Base-by-base conservation (phyloP, 2,797 vertebrate genomes). In the Artibeus lituratus region DNA sequence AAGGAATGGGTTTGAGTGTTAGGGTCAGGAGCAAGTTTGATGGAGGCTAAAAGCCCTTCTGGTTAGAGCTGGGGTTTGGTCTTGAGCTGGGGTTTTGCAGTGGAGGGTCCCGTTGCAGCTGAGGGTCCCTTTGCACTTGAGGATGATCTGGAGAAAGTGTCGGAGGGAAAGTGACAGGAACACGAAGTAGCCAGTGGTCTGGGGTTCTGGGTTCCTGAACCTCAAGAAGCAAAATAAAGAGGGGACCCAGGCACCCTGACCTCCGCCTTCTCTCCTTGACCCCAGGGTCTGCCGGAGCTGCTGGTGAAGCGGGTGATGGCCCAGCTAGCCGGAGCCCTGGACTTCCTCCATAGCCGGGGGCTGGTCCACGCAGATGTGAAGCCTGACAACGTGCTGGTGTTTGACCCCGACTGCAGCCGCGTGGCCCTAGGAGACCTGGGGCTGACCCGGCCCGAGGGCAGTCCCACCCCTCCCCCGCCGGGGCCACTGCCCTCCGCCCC, bases 281-380 rank as follows among this genome's bases (percentile, higher is more conserved):
- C 44, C 37, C 96, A 99, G 99, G 99, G 99, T 0, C 98, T 99
- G 86, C 97, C 98, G 0, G 99, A 99, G 85, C 98, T 98, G 67
- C 97, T 98, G 47, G 97, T 99, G 76, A 99, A 99, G 97, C 98
- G 99, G 44, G 99, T 99, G 67, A 98, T 98, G 76, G 97, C 99
- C 55, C 99, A 99, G 98, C 96, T 99, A 89, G 99, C 99, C 0
- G 98, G 98, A 5, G 99, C 99, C 0, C 98, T 99, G 78, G 99
- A 99, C 84, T 99, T 99, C 97, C 99, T 99, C 80, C 99, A 99
- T 65, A 98, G 99, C 49, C 97, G 99, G 70, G 99, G 99, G 8
- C 99, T 99, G n/a, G 99, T 99, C 24, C 99, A 99, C 35, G 98
- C 99, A 0, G 99, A 99, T 24, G 99, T 99, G 97, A 99, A 99